Evolutionary conservation across 1,140 invertebrate species (phyloP), one percentile per base, ranked within the genome.

Genomic region (Gerris buenoi): DNA sequence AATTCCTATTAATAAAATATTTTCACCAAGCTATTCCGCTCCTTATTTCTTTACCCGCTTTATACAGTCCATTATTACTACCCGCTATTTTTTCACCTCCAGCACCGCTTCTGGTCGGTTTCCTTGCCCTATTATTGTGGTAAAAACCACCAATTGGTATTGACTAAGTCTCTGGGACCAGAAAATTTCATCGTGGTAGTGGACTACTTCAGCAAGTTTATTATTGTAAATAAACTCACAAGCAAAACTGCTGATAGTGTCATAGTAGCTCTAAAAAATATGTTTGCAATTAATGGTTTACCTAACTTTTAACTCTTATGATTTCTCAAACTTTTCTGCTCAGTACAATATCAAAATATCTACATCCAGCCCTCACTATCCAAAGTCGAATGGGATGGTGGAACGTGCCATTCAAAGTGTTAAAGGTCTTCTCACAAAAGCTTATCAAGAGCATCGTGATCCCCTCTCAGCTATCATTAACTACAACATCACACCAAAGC

Each of bases 191-290:
- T 72, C 27, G 28, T 72, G 27, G 22, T 70, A 1, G 67, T 71
- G 15, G 69, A 72, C 26, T 71, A 72, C 29, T 70, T 60, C 67
- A 70, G 68, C 1, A 69, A 70, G 58, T 72, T 23, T 61, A 61
- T 69, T 10, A 68, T 70, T 62, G 33, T 46, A 10, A 46, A 46
- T 46, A 46, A 46, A 46, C 33, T 46, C 5, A 10, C 18, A 46
- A 46, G 33, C 33, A 46, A 46, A 46, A 46, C 33, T 46, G 33
- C 33, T 10, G 33, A 46, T 5, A 46, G 33, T 18, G 33, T 46
- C 18, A 46, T 46, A 10, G 33, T 46, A 18, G 33, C 33, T 46
- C 33, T 46, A 10, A 46, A 46, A 46, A 46, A 18, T 46, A 10
- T 46, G 33, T 68, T 70, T 23, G 46, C 46, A 65, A 22, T 28